Evolutionary conservation across 1,140 invertebrate genomes (phyloP), one percentile per base, ranked within the genome.

Genomic region (Drosophila yakuba): DNA sequence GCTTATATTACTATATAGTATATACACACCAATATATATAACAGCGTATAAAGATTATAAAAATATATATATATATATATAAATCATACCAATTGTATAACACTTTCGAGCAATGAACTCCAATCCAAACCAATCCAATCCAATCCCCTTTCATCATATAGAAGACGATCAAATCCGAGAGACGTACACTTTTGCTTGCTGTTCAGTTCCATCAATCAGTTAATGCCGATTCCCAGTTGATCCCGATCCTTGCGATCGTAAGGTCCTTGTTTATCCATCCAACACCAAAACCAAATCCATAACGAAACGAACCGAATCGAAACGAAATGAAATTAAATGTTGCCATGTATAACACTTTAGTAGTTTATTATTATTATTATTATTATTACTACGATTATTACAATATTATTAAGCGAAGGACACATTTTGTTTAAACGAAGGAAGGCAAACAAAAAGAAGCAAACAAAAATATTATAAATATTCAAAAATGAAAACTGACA

Each of bases 391-490:
- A 74, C 58, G 44, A 72, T 74, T 82, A 84, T 85, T 85, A 81
- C 51, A 59, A 86, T 86, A 86, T 86, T 88, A 71, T 82, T 86
- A 86, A 88, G 83, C 66, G 63, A 75, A 69, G 63, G 57, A 83
- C 79, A 74, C 67, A 74, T 71, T 80, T 80, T 69, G 74, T 85
- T 85, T 80, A 44, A 83, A 72, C 64, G 41, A 78, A 72, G 71
- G 62, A 67, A 59, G 48, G 38, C 63, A 67, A 72, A 58, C 52
- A 25, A 25, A 51, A 55, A 63, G 51, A 44, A 64, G 55, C 39
- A 73, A 43, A 74, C 66, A 78, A 84, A 86, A 86, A 82, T 88
- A 88, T 82, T 88, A 82, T 88, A 88, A 86, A 88, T 88, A 88
- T 88, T 88, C 83, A 86, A 86, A 80, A 75, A 60, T 67, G 81